Percentiles rank a stretch among this genome's conserved stretches.
Conservation (phyloP, 2,888 invertebrate genomes). For the Caenorhabditis sp. region DNA sequence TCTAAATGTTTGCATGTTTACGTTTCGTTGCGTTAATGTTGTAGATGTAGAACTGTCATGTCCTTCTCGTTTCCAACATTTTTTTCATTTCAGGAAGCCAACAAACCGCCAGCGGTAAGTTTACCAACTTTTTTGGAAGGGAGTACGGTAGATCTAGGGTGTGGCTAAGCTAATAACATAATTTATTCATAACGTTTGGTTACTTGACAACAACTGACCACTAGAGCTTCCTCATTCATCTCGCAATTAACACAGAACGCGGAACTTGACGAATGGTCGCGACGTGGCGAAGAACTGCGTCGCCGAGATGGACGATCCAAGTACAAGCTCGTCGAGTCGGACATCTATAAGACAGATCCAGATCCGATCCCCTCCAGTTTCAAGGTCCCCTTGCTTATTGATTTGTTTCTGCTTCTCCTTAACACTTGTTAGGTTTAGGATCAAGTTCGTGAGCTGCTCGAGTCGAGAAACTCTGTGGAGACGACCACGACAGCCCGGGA, state of each 20-base stretch:
- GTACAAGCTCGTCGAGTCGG: conserved; percentile 70
- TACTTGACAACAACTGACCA: too few relatives aligned
- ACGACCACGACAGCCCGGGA: conserved; percentile 62
- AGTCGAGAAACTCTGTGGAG: conserved; percentile 71
- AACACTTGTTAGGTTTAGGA: conserved; percentile 59
- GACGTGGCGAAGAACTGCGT: conserved; percentile 68
- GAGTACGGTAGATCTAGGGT: conserved; percentile 27
- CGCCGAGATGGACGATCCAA: conserved; percentile 65
- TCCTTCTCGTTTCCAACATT: conserved; percentile 10
- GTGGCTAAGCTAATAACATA: background rate
- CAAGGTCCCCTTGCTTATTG: conserved; percentile 65
- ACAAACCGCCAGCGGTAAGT: conserved; percentile 73
- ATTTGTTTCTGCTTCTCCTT: background rate
- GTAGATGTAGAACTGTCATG: background rate
- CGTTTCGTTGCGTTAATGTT: conserved; percentile 21
- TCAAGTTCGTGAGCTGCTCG: conserved; percentile 68
- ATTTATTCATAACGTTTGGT: background rate
- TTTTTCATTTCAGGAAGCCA: conserved; percentile 70
- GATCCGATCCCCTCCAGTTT: conserved; percentile 69
- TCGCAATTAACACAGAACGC: too few relatives aligned
- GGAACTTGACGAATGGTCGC: conserved; percentile 76
- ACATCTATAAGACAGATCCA: conserved; percentile 74
- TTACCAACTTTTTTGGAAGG: background rate
- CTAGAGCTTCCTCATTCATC: too few relatives aligned
- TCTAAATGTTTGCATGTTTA: conserved; percentile 38